Base-by-base conservation (phyloP, 2,113 vertebrate species). In the Cardinalis cardinalis region DNA sequence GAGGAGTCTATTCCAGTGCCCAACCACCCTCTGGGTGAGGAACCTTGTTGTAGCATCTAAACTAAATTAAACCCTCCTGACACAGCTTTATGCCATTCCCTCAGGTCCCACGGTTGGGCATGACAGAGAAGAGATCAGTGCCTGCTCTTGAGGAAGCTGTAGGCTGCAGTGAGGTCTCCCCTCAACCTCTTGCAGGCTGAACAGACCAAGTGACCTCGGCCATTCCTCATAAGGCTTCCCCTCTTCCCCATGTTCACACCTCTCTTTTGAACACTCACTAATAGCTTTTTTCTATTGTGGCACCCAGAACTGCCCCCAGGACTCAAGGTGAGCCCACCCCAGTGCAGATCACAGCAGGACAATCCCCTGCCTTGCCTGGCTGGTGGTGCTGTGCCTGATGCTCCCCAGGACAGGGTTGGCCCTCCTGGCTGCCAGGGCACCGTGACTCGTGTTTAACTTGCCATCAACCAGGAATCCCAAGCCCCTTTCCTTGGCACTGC, bases 401-500 rank as follows among this genome's bases (percentile, higher is more conserved):
- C 6, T 0, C 10, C n/a, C 6, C 49, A 41, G 73, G 41, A 34
- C 25, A 70, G 0, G 0, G 0, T 0, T 41, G 6, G 6, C 31
- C 31, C 29, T 70, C 56, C 17, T 31, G 56, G 48, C 13, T 55
- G 28, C 48, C 14, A 21, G 56, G 64, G 14, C 48, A 48, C 48
- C 8, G 2, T 31, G 34, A 3, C 10, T 63, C 9, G 3, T 0
- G 1, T 21, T 70, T 20, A 48, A 34, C 5, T 41, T 48, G 13
- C 29, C 73, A 41, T 14, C 0, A 0, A 31, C 19, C n/a, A 53
- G 46, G 10, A 23, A 3, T 2, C 16, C 13, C 41, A 48, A 13
- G 2, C 9, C 31, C 25, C 25, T 63, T 40, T 86, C 14, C 9
- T 3, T 2, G 0, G 6, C 4, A 2, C 6, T 31, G 29, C 10